Percentiles rank a stretch among this genome's conserved stretches.
These are phyloP conservation scores for Aldrovandia affinis DNA, from an alignment of 2,797 vertebrate genomes.

Conservation along the genomic window DNA sequence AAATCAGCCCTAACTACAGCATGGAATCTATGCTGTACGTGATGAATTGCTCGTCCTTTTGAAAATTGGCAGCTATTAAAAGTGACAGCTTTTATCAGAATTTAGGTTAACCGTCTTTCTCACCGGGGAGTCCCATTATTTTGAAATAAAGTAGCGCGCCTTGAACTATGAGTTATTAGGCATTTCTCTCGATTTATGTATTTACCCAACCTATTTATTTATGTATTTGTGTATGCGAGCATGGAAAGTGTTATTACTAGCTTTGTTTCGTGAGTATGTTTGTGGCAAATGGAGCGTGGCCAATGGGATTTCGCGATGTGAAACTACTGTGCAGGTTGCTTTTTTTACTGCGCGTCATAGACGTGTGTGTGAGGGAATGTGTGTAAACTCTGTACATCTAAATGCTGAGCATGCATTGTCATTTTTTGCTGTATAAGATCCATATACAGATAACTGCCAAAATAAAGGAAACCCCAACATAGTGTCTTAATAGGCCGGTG, in stretches of 20 bases:
- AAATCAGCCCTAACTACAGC: constrained; percentile 30
- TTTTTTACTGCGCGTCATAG: background rate
- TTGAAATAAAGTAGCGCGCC: constrained; percentile 6
- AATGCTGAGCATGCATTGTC: no score
- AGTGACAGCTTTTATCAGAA: constrained; percentile 36
- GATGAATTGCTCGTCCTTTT: constrained; percentile 24
- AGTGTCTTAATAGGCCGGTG: no score
- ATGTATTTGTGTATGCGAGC: constrained; percentile 18
- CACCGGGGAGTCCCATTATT: constrained; percentile 26
- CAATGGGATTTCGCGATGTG: background rate
- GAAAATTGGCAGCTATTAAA: constrained; percentile 32
- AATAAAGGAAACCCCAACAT: no score
- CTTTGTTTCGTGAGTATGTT: background rate
- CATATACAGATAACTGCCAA: no score
- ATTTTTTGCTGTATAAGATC: no score
- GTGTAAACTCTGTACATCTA: background rate
- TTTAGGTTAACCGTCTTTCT: constrained; percentile 27
- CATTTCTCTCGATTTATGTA: constrained; percentile 5
- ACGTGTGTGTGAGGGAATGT: background rate
- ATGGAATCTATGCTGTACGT: constrained; percentile 32
- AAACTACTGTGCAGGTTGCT: background rate
- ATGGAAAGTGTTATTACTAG: background rate
- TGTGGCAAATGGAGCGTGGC: background rate
- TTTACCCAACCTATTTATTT: background rate
- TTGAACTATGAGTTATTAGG: constrained; percentile 15